Conservation (phyloP, 2,113 vertebrate species). For the Uropsilus gracilis region DNA sequence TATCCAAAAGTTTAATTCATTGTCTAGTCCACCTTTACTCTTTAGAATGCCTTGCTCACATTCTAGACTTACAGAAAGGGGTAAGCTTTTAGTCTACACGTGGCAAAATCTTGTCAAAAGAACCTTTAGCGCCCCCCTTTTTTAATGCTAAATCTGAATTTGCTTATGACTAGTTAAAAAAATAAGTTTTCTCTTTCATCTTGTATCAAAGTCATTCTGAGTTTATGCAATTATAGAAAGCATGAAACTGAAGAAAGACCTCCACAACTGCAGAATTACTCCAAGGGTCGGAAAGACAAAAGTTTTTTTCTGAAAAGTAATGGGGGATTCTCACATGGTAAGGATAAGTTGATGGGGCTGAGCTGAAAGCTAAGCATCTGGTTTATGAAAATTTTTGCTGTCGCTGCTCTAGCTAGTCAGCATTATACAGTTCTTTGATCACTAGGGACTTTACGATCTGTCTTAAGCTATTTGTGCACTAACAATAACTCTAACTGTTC, state of each 20-base stretch:
- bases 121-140: background rate
- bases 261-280: conserved; percentile 51
- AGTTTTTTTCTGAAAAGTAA: conserved; percentile 33
- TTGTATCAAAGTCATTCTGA: conserved; percentile 6
- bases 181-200: background rate
- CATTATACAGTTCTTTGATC: conserved; percentile 82
- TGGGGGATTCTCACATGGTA: conserved; percentile 23
- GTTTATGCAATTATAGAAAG: background rate
- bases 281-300: conserved; percentile 36
- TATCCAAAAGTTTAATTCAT: background rate
- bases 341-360: conserved; percentile 14
- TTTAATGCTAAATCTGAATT: conserved; percentile 47
- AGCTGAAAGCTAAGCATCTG: conserved; percentile 78
- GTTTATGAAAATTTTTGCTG: conserved; percentile 81
- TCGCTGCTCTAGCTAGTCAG: conserved; percentile 78
- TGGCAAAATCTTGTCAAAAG: background rate
- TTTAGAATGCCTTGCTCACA: background rate
- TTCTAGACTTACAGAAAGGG: background rate
- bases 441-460: conserved; percentile 82
- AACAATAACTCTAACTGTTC: conserved; percentile 84
- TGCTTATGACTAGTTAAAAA: conserved; percentile 13
- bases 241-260: background rate
- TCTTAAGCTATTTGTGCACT: conserved; percentile 85
- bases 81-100: background rate
- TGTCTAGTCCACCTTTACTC: background rate